These are phyloP conservation scores for Metallyticus violacea DNA, from an alignment of 2,888 invertebrate genomes.

Conservation along the genomic window DNA sequence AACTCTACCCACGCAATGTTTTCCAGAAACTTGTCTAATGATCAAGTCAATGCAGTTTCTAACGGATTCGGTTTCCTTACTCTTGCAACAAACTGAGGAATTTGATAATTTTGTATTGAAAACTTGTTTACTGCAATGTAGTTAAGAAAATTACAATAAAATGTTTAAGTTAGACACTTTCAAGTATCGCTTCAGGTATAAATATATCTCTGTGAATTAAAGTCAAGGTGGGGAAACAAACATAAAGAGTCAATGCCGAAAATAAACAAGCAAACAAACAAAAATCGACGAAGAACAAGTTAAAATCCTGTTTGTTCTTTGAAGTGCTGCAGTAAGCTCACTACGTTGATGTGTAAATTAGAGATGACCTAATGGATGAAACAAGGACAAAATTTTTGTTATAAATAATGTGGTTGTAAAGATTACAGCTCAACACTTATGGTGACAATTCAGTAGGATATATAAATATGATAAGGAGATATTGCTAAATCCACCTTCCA, in stretches of 20 bases:
- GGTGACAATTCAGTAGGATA: no score
- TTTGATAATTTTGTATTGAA: neutral
- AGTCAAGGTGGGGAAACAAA: neutral
- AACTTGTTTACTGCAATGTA: neutral
- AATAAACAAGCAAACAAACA: neutral
- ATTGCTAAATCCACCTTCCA: no score
- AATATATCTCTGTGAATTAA: neutral
- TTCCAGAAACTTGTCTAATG: neutral
- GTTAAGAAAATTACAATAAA: neutral
- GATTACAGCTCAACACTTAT: no score
- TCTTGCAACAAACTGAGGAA: neutral
- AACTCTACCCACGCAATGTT: neutral
- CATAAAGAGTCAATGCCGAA: neutral
- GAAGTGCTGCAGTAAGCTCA: no score
- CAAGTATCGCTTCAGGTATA: neutral
- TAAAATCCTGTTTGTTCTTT: no score
- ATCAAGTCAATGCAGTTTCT: neutral
- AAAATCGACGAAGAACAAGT: no score
- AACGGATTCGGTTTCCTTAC: neutral
- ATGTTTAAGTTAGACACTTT: neutral
- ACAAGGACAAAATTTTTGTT: no score
- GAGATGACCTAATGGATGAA: no score
- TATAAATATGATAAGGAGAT: no score
- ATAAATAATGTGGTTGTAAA: no score
- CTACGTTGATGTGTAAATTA: no score